Conservation (phyloP, 2,113 vertebrate species). For the Tautogolabrus adspersus region DNA sequence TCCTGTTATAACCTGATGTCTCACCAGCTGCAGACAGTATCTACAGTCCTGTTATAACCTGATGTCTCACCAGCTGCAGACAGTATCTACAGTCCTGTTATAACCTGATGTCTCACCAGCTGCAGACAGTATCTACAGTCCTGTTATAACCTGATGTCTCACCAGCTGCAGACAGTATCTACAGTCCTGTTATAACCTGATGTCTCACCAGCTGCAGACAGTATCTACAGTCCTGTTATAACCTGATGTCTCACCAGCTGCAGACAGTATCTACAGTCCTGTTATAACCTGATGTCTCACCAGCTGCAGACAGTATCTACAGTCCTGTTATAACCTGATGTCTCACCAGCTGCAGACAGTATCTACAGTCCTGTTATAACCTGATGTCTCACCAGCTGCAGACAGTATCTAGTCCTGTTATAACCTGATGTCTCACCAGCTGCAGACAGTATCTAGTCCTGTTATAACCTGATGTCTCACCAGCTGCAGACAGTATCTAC, state of each 20-base stretch:
- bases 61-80: conserved; percentile 66
- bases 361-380: conserved; percentile 72
- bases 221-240: conserved; percentile 67
- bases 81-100: conserved; percentile 73
- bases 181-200: too few species aligned
- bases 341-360: conserved; percentile 69
- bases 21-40: too few species aligned
- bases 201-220: conserved; percentile 61
- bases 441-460: conserved; percentile 73
- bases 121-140: conserved; percentile 75
- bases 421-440: conserved; percentile 59
- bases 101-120: too few species aligned
- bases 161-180: conserved; percentile 80
- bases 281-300: too few species aligned
- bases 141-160: neutral
- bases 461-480: too few species aligned
- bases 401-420: conserved; percentile 70
- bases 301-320: conserved; percentile 76
- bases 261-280: conserved; percentile 72
- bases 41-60: too few species aligned
- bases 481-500: conserved; percentile 76
- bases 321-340: too few species aligned
- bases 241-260: conserved; percentile 63
- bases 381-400: too few species aligned
- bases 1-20: too few species aligned